Base-by-base conservation (phyloP, 2,888 invertebrate genomes). In the Artemia sinica region DNA sequence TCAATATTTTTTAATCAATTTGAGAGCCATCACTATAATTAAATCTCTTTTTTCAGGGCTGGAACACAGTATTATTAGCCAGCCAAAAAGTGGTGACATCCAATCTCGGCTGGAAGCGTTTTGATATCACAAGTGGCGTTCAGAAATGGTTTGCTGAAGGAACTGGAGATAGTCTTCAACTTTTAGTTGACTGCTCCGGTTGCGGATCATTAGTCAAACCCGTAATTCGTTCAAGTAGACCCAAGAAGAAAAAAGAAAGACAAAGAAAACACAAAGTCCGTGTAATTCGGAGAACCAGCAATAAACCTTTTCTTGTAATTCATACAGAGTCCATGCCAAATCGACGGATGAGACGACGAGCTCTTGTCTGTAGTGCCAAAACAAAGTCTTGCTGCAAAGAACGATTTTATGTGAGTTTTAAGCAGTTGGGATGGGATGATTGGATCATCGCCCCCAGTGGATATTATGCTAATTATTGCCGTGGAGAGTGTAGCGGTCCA, bases 401-500 rank as follows among this genome's bases (percentile, higher is more conserved):
- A 79, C 84, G 87, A 67, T 90, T 92, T 81, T 92, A 91, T 81
- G 91, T 93, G 75, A 89, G 87, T 78, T 93, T 93, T 81, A 86
- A 87, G 76, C 86, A 89, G 75, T 82, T 93, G 68, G 91, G 91
- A 74, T 93, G 92, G 93, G 90, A 91, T 79, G 91, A 92, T 81
- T 77, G 76, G 76, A 75, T 77, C 70, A 74, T 77, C 50, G 73
- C 74, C 48, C 77, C 77, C n/a, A 84, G 86, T 75, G 91, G 92
- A 74, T 93, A 93, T 81, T 89, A 88, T 79, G 92, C 93, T 71
- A 93, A 93, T 80, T 92, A 91, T 80, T 93, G 93, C 80, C 85
- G 89, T 75, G 93, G 93, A 73, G 89, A 89, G 76, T 93, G 93
- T 80, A 82, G 82, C 48, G 86, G 87, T 65, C 82, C 84, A 10